Percentiles rank a stretch among this genome's conserved stretches.
Evolutionary conservation across 2,797 vertebrate genomes (phyloP).

Genomic region (Pogoniulus pusillus): DNA sequence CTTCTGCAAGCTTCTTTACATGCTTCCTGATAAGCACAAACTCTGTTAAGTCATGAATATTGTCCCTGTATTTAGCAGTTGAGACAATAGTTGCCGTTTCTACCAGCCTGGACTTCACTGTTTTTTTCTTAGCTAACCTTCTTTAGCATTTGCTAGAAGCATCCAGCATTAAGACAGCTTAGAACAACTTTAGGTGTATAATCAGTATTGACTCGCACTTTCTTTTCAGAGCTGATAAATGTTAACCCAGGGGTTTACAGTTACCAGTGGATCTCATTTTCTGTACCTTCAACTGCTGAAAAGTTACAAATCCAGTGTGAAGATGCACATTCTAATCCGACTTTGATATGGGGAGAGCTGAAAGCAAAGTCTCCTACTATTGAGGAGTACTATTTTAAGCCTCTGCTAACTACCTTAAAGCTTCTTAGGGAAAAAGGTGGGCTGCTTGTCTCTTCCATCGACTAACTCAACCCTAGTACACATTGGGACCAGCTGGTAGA

Average conservation of each 20-base stretch:
- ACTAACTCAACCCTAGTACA: background rate
- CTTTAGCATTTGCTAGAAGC: background rate
- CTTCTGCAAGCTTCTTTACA: background rate
- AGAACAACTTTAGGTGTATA: background rate
- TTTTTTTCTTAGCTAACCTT: background rate
- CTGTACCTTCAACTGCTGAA: constrained; percentile 1
- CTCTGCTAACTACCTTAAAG: constrained; percentile 44
- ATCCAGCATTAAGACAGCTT: background rate
- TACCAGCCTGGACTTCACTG: background rate
- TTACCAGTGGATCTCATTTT: background rate
- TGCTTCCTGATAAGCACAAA: background rate
- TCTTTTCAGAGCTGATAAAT: background rate
- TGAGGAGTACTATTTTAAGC: constrained; percentile 18
- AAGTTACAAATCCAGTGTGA: background rate
- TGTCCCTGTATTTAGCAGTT: background rate
- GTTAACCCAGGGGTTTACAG: background rate
- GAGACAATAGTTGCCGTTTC: constrained; percentile 6
- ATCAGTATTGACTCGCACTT: background rate
- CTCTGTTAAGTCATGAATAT: background rate
- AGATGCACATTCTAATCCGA: background rate
- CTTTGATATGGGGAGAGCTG: background rate
- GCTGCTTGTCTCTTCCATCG: constrained; percentile 11
- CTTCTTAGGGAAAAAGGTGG: constrained; percentile 42
- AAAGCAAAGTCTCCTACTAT: background rate
- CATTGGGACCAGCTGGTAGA: constrained; percentile 55